Evolutionary conservation across 2,797 vertebrate genomes (phyloP).

Genomic region (Sebastes wilsoni): DNA sequence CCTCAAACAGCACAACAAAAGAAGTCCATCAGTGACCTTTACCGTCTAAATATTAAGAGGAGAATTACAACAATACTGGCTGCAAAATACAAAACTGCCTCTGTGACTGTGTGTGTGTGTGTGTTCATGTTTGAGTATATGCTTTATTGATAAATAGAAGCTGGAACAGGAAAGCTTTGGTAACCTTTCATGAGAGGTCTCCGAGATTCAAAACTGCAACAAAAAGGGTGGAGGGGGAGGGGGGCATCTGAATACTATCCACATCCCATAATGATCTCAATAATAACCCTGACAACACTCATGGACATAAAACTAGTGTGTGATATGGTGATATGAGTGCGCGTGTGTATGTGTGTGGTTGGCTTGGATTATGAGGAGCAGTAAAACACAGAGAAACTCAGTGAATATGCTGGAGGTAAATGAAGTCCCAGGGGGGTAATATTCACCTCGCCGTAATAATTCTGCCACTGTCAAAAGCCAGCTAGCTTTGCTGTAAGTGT

Average conservation of each 20-base stretch:
- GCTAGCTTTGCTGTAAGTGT: slow-evolving; percentile 72
- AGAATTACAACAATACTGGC: slow-evolving; percentile 66
- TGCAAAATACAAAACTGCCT: slow-evolving; percentile 47
- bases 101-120: background rate
- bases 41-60: slow-evolving; percentile 68
- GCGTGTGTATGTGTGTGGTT: slow-evolving; percentile 52
- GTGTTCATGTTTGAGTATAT: slow-evolving; percentile 43
- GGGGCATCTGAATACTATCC: slow-evolving; percentile 67
- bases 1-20: slow-evolving; percentile 84
- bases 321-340: slow-evolving; percentile 69
- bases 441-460: slow-evolving; percentile 83
- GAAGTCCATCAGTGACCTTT: slow-evolving; percentile 81
- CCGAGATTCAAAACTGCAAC: slow-evolving; percentile 62
- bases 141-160: slow-evolving; percentile 74
- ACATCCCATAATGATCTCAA: slow-evolving; percentile 83
- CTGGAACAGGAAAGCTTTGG: slow-evolving; percentile 62
- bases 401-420: slow-evolving; percentile 86
- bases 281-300: slow-evolving; percentile 83
- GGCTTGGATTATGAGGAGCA: slow-evolving; percentile 83
- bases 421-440: slow-evolving; percentile 86
- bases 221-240: slow-evolving; percentile 49
- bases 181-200: slow-evolving; percentile 72
- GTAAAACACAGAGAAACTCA: slow-evolving; percentile 85
- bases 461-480: slow-evolving; percentile 83
- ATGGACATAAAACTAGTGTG: slow-evolving; percentile 79